Percentiles rank a stretch among this genome's conserved stretches.
These are phyloP conservation scores for Melopsittacus undulatus DNA, from an alignment of 2,797 vertebrate genomes.

Conservation along the genomic window DNA sequence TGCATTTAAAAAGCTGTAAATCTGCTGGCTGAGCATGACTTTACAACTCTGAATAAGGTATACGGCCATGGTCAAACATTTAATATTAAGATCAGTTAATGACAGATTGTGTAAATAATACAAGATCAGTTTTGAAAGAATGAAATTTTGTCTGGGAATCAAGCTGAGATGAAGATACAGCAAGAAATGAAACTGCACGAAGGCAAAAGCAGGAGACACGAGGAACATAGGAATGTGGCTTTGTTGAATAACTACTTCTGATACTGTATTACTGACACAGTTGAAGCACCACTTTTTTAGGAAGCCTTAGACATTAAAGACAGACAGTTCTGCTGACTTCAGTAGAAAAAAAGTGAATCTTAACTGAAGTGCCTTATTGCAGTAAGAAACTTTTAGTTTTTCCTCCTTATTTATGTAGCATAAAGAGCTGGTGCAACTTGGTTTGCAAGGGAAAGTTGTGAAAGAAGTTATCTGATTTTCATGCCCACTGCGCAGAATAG, in stretches of 20 bases:
- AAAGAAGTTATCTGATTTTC: background rate
- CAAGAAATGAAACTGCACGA: background rate
- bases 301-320: background rate
- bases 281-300: background rate
- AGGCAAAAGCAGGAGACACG: background rate
- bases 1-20: background rate
- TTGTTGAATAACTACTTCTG: background rate
- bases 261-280: background rate
- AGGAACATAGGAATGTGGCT: background rate
- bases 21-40: background rate
- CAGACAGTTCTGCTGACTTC: background rate
- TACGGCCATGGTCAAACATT: accelerated
- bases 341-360: background rate
- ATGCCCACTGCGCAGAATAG: background rate
- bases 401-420: background rate
- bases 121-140: background rate
- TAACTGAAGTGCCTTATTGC: background rate
- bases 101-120: background rate
- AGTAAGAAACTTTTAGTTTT: background rate
- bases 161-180: background rate
- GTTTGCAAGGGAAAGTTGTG: background rate
- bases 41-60: background rate
- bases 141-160: background rate
- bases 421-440: background rate
- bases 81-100: background rate